Conservation (phyloP, 2,797 vertebrate genomes). For the Gymnopithys bicolor region DNA sequence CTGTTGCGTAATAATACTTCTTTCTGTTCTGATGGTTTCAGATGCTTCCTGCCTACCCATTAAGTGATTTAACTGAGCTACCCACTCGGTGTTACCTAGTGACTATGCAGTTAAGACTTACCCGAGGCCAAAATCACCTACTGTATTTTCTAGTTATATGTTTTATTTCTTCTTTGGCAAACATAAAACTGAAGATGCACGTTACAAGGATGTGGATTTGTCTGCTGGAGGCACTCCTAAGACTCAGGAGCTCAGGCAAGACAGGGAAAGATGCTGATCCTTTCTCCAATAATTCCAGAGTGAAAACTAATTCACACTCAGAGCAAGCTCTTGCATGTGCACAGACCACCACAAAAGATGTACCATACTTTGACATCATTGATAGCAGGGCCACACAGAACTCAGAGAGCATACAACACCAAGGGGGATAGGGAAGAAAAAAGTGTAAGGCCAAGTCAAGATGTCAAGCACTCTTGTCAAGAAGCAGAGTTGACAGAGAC, state of each 20-base stretch:
- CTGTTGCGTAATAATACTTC: neutral
- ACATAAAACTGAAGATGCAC: neutral
- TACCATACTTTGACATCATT: neutral
- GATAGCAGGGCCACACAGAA: neutral
- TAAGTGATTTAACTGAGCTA: constrained; percentile 30
- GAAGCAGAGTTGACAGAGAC: neutral
- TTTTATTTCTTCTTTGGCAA: neutral
- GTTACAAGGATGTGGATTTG: neutral
- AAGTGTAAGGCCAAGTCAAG: neutral
- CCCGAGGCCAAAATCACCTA: neutral
- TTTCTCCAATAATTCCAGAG: neutral
- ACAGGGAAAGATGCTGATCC: neutral
- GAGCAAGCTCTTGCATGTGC: neutral
- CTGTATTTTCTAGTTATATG: neutral
- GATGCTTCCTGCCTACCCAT: constrained; percentile 3
- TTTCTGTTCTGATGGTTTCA: constrained; percentile 23
- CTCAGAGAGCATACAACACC: neutral
- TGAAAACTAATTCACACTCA: neutral
- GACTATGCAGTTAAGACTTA: constrained; percentile 2
- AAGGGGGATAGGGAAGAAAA: neutral
- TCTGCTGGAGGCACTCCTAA: neutral
- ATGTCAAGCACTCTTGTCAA: neutral
- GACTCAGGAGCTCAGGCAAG: neutral
- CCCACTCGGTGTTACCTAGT: constrained; percentile 31
- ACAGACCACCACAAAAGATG: neutral